Percentiles rank a stretch among this genome's conserved stretches.
These are phyloP conservation scores for Mallotus villosus DNA, from an alignment of 2,797 vertebrate species.

Conservation along the genomic window DNA sequence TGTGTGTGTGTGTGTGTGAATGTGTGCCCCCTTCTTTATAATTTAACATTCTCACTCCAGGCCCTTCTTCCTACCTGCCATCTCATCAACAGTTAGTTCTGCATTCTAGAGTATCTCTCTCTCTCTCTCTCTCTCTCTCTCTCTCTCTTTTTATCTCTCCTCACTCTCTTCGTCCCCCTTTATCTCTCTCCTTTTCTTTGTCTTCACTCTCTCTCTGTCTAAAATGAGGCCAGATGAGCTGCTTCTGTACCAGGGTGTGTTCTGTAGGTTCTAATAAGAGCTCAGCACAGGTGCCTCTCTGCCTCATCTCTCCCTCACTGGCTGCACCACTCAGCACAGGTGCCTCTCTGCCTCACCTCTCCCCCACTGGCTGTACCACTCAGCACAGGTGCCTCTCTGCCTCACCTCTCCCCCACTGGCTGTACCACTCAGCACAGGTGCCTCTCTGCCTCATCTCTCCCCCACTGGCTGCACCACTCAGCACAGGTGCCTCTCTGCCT, in stretches of 20 bases:
- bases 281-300: constrained; percentile 27
- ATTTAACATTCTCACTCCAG: no score
- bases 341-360: not conserved
- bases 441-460: not conserved
- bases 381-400: not conserved
- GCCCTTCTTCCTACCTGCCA: no score
- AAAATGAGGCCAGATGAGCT: not conserved
- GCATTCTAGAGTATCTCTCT: no score
- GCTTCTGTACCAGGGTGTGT: not conserved
- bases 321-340: no score
- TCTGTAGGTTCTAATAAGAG: constrained; percentile 1
- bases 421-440: constrained; percentile 5
- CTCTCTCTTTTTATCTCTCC: no score
- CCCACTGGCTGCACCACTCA: not conserved
- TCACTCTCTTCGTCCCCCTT: no score
- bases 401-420: not conserved
- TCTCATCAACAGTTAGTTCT: no score
- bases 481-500: not conserved
- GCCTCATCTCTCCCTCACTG: not conserved
- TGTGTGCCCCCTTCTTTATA: no score
- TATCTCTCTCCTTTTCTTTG: no score
- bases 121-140: no score
- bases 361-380: not conserved
- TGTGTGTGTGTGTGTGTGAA: not conserved
- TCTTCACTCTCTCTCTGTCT: no score